Evolutionary conservation across 2,888 invertebrate genomes (phyloP).

Genomic region (Philonicus albiceps): DNA sequence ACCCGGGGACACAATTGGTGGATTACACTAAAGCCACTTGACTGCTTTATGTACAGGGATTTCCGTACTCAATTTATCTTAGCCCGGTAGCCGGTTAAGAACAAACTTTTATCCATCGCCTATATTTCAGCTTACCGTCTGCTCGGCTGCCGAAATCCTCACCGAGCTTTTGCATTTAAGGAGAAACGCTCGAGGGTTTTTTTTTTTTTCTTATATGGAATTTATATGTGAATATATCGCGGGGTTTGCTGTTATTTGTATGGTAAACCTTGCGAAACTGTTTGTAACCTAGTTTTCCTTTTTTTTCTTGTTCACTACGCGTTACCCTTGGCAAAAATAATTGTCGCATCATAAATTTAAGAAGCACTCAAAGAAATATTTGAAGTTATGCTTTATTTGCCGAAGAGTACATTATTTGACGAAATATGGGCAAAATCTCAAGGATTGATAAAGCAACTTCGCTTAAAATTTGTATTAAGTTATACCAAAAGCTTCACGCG

Average conservation of each 20-base stretch:
- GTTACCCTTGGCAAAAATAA: not conserved
- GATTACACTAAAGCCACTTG: constrained; percentile 25
- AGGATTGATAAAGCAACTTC: too few relatives aligned
- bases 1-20: constrained; percentile 12
- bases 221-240: constrained; percentile 9
- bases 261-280: not conserved
- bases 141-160: not conserved
- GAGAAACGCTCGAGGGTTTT: not conserved
- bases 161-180: not conserved
- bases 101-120: constrained; percentile 16
- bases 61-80: constrained; percentile 29
- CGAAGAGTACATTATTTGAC: not conserved
- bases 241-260: not conserved
- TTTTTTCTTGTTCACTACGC: not conserved
- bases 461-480: too few relatives aligned
- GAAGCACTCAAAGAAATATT: not conserved
- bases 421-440: too few relatives aligned
- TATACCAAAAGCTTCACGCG: too few relatives aligned
- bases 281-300: not conserved
- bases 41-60: constrained; percentile 29
- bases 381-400: not conserved
- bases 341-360: not conserved
- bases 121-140: constrained; percentile 16
- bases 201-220: constrained; percentile 4
- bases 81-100: constrained; percentile 7